Base-by-base conservation (phyloP, 2,797 vertebrate genomes). In the Acanthopagrus latus region DNA sequence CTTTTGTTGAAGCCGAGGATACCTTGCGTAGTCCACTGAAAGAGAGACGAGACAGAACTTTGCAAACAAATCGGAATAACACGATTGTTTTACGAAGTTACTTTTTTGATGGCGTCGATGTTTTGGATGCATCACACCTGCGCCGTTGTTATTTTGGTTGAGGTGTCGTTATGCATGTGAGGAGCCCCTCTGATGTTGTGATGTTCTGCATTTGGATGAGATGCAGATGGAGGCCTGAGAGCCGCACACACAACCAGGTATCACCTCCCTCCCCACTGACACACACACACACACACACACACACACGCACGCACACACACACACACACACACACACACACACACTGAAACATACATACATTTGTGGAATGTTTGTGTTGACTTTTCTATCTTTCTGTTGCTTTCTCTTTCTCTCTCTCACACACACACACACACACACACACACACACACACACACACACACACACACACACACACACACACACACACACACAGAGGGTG, bases 161-260 rank as follows among this genome's bases (percentile, higher is more conserved):
- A 79, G 76, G 71, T 76, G 72, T 59, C 85, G 72, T 81, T 63
- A 52, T 77, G 75, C 73, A 60, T 59, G 79, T 56, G 27, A 64
- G 86, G 80, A 89, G 80, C 87, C 86, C 81, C 86, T 86, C 60
- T 76, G 88, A 81, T 90, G 77, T 75, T 76, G 71, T 74, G 81
- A 56, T 86, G 72, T 81, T 82, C 65, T 89, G 87, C 83, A 93
- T 92, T 87, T 80, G 76, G 82, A 94, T 93, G 91, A 93, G 84
- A 93, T 93, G 91, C 73, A 92, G 89, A 92, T 92, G 79, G 74
- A 85, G 81, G 68, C 84, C 78, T 67, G 75, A 86, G 83, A 85
- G 84, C 70, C 56, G 82, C 20, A 51, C 75, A 79, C 78, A 85
- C 78, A 87, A 58, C 74, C 84, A 91, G 89, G 73, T 88, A 80